These are phyloP conservation scores for Anomalospiza imberbis DNA, from an alignment of 2,797 vertebrate species.

Conservation along the genomic window DNA sequence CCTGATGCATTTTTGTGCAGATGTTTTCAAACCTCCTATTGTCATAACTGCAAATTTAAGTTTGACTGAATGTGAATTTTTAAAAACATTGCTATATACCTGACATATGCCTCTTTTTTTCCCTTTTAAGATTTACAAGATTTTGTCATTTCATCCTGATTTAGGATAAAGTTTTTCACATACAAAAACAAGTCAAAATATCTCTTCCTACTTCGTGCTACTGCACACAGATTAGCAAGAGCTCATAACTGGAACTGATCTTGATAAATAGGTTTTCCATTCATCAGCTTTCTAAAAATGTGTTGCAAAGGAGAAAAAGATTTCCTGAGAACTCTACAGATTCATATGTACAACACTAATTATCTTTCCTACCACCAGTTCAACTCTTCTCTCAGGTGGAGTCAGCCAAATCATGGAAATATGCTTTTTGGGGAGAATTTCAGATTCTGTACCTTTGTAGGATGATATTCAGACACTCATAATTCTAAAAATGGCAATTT, in stretches of 20 bases:
- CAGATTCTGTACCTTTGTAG: neutral
- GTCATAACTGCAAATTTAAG: neutral
- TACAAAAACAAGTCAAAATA: neutral
- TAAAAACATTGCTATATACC: fast-evolving
- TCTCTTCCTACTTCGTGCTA: neutral
- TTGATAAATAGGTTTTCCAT: neutral
- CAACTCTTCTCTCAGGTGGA: neutral
- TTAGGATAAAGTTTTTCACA: neutral
- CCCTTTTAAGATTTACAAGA: neutral
- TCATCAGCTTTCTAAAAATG: neutral
- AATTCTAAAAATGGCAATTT: neutral
- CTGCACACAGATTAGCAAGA: neutral
- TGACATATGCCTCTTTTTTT: fast-evolving
- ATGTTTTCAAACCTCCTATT: neutral
- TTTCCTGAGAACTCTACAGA: neutral
- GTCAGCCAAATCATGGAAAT: neutral
- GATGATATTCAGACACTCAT: neutral
- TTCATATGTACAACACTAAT: neutral
- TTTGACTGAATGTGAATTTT: neutral
- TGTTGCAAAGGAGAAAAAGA: neutral
- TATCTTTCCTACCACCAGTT: neutral
- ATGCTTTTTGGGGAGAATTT: neutral
- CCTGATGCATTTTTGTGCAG: neutral
- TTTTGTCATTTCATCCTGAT: neutral
- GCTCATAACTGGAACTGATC: neutral